These are phyloP conservation scores for Notarius quadriscutis DNA, from an alignment of 2,113 vertebrate genomes.

Conservation along the genomic window DNA sequence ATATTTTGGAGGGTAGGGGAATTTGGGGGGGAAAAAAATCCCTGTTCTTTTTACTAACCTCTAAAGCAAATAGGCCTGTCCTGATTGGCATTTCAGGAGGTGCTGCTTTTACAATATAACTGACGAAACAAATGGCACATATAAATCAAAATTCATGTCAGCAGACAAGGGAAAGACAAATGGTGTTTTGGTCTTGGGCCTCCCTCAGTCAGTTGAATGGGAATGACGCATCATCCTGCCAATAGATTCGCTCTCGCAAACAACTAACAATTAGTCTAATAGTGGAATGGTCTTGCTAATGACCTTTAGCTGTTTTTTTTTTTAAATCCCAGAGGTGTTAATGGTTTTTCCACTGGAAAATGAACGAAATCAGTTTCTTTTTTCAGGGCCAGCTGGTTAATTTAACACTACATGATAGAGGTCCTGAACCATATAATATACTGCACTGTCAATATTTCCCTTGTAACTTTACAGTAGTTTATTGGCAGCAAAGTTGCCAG, in stretches of 20 bases:
- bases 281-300: slow-evolving; percentile 44
- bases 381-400: not conserved
- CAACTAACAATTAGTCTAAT: slow-evolving; percentile 58
- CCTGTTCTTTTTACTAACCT: slow-evolving; percentile 20
- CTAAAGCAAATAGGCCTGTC: not conserved
- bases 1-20: not conserved
- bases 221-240: slow-evolving; percentile 50
- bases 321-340: not conserved
- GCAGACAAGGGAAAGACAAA: slow-evolving; percentile 23
- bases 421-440: not conserved
- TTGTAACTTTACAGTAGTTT: not conserved
- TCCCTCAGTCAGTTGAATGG: slow-evolving; percentile 21
- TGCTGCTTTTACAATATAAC: slow-evolving; percentile 29
- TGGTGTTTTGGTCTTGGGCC: slow-evolving; percentile 18
- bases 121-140: slow-evolving; percentile 40
- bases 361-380: not conserved
- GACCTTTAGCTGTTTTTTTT: not conserved
- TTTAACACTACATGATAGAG: not conserved
- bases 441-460: not conserved
- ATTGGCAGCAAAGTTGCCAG: not conserved
- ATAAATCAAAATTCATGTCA: slow-evolving; percentile 47
- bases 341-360: slow-evolving; percentile 4
- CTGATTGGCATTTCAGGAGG: slow-evolving; percentile 1
- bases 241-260: slow-evolving; percentile 57
- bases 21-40: not conserved